Evolutionary conservation across 2,797 vertebrate species (phyloP), one percentile per base, ranked within the genome.

Genomic region (Neosalanx taihuensis): DNA sequence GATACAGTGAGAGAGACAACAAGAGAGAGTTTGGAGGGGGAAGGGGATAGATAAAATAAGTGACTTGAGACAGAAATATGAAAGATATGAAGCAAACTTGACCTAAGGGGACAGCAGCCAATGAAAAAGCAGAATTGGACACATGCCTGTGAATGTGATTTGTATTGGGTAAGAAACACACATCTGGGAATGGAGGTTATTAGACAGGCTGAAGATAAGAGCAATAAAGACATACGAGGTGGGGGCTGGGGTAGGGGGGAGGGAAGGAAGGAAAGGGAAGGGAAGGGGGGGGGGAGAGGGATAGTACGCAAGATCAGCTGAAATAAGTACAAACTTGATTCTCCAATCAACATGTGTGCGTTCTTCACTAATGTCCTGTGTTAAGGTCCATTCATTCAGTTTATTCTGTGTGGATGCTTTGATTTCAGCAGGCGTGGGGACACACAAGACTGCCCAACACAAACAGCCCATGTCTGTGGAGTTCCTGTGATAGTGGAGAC

Each of bases 101-200:
- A 94, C 94, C 94, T 90, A 87, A 91, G 93, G 88, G 93, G 94
- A 94, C 92, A 89, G 91, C 90, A 94, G 94, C 93, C 92, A 92
- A 94, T 94, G 86, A 94, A 94, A 90, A 93, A 92, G 93, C 93
- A 92, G 75, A 92, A 93, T 93, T 91, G 87, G 92, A 95, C 93
- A 94, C 93, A 94, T 93, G 95, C 94, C 94, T 95, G 94, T 94
- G 94, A 95, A 96, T 96, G 94, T 93, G 93, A 93, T 97, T 96
- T 96, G 95, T 96, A 96, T 96, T 93, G 95, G 95, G 95, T 94
- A 90, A 94, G 95, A 94, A 90, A 94, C 93, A 93, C 86, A 91
- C 90, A 93, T 91, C 89, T 89, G 92, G 92, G 92, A 89, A 89
- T 88, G 91, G 92, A 41, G 64, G 89, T 94, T 94, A 95, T 95